Conservation (phyloP, 2,113 vertebrate genomes). For the Nyctibius bracteatus region DNA sequence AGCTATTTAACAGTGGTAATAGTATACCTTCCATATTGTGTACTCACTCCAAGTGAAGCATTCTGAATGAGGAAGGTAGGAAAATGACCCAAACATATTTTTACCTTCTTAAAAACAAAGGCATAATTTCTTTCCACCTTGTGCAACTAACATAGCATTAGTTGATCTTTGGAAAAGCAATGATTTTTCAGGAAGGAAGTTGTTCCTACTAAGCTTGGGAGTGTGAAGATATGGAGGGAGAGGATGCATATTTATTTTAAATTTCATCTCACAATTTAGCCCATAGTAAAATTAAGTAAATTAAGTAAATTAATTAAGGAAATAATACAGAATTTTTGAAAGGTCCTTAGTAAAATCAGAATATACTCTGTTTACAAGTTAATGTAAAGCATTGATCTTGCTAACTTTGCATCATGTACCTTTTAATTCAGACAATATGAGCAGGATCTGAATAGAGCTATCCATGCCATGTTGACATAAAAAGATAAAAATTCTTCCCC, state of each 20-base stretch:
- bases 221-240: neutral
- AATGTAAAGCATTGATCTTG: neutral
- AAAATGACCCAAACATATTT: neutral
- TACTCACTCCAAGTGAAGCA: neutral
- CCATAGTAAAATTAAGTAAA: neutral
- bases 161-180: neutral
- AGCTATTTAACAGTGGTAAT: neutral
- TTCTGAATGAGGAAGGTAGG: neutral
- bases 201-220: neutral
- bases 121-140: neutral
- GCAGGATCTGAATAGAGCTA: neutral
- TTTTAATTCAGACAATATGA: neutral
- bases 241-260: neutral
- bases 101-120: neutral
- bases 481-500: neutral
- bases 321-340: neutral
- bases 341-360: neutral
- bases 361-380: neutral
- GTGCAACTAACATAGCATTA: neutral
- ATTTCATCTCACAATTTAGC: neutral
- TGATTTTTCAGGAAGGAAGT: neutral
- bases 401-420: neutral
- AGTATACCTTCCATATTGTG: neutral
- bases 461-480: neutral
- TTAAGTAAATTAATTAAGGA: neutral